Percentiles rank a stretch among this genome's conserved stretches.
These are phyloP conservation scores for Andrena fulva DNA, from an alignment of 2,888 invertebrate species.

Conservation along the genomic window DNA sequence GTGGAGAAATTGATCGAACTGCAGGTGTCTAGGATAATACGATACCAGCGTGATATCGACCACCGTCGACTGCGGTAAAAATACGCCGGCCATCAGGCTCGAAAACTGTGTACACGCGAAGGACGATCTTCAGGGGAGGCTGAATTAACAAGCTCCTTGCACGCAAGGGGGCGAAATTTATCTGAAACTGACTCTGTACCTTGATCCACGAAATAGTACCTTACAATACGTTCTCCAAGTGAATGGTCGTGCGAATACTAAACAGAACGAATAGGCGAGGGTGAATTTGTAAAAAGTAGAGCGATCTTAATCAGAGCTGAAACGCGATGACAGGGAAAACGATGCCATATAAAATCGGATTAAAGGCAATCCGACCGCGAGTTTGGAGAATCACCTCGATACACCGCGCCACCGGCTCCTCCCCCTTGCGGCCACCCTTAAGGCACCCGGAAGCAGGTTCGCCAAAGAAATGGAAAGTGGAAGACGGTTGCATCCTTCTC, in stretches of 20 bases:
- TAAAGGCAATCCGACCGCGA: constrained; percentile 18
- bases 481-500: constrained; percentile 47
- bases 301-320: not conserved
- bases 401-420: constrained; percentile 44
- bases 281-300: not conserved
- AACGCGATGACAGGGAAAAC: not conserved
- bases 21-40: constrained; percentile 78
- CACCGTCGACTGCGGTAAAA: constrained; percentile 64
- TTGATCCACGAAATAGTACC: no score
- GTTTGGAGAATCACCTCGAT: constrained; percentile 42
- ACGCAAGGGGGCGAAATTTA: no score
- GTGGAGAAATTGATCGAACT: constrained; percentile 82
- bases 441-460: no score
- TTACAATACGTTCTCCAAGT: no score
- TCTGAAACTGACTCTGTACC: no score
- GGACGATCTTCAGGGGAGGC: not conserved
- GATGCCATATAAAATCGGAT: constrained; percentile 38
- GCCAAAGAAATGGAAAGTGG: not conserved
- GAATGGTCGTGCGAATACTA: no score
- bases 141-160: not conserved
- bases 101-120: constrained; percentile 6
- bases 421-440: not conserved
- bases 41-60: constrained; percentile 66
- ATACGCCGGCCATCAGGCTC: constrained; percentile 42
- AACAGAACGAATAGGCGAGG: no score